These are phyloP conservation scores for Mactromeris polynyma DNA, from an alignment of 2,888 invertebrate genomes.

Conservation along the genomic window DNA sequence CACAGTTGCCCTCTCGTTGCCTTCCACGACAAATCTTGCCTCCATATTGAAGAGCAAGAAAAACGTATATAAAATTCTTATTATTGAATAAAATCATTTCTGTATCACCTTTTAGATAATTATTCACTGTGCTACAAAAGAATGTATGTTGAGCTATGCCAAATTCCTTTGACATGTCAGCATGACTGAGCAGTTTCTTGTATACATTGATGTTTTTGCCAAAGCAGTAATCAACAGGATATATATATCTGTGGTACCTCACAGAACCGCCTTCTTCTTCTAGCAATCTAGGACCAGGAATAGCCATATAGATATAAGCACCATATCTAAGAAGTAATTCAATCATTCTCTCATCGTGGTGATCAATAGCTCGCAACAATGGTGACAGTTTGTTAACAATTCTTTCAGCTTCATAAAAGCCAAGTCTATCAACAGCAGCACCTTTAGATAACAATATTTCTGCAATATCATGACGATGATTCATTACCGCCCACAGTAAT, in stretches of 20 bases:
- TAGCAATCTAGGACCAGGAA: slow-evolving; percentile 37
- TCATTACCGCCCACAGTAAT: slow-evolving; percentile 46
- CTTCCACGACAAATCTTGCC: slow-evolving; percentile 20
- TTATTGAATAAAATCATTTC: not conserved
- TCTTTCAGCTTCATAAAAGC: slow-evolving; percentile 20
- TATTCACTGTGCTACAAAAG: slow-evolving; percentile 26
- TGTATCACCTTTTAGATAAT: not conserved
- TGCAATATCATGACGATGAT: slow-evolving; percentile 25
- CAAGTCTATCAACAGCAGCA: slow-evolving; percentile 45
- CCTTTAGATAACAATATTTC: slow-evolving; percentile 41
- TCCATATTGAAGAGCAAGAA: slow-evolving; percentile 16
- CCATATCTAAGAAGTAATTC: slow-evolving; percentile 42
- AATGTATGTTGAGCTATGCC: slow-evolving; percentile 40
- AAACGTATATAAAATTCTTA: not conserved
- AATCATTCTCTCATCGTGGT: slow-evolving; percentile 27
- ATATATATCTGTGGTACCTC: slow-evolving; percentile 17
- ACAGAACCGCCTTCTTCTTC: slow-evolving; percentile 60
- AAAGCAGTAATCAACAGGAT: slow-evolving; percentile 33
- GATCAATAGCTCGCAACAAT: slow-evolving; percentile 47
- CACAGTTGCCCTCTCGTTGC: not conserved
- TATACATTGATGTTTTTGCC: slow-evolving; percentile 18
- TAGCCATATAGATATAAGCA: slow-evolving; percentile 39
- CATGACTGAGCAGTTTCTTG: slow-evolving; percentile 24
- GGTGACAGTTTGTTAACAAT: slow-evolving; percentile 33
- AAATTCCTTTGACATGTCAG: slow-evolving; percentile 28